Percentiles rank a stretch among this genome's conserved stretches.
These are phyloP conservation scores for Mastigias papua DNA, from an alignment of 30 jellyfish, hydroid and myxozoan species.

Conservation along the genomic window DNA sequence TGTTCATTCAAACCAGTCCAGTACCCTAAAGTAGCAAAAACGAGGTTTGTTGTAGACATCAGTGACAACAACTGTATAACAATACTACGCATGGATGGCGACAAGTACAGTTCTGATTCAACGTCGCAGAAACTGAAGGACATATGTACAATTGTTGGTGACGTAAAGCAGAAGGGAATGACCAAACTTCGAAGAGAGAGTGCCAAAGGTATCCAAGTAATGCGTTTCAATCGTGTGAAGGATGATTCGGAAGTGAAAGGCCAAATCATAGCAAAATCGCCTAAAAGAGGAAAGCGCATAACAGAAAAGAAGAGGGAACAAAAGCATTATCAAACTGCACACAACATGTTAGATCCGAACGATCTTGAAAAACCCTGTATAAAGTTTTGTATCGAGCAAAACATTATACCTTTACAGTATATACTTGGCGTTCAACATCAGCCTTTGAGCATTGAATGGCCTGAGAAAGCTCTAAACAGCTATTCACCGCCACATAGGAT, in stretches of 20 bases:
- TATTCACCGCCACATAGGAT: conserved; percentile 8
- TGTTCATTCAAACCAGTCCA: background rate
- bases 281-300: background rate
- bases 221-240: background rate
- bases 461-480: background rate
- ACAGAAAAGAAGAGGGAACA: background rate
- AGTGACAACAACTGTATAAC: conserved; percentile 43
- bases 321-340: background rate
- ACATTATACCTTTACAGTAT: conserved; percentile 19
- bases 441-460: conserved; percentile 51
- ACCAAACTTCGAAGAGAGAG: background rate
- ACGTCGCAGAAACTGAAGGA: conserved; percentile 18
- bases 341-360: background rate
- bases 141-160: conserved; percentile 48
- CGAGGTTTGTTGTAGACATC: conserved; percentile 58
- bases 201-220: background rate
- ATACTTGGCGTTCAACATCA: conserved; percentile 40
- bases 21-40: conserved; percentile 8
- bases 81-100: conserved; percentile 35
- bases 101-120: background rate
- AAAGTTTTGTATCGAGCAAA: conserved; percentile 1
- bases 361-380: background rate
- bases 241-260: background rate
- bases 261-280: background rate
- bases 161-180: background rate